Conservation (phyloP, 2,888 invertebrate species). For the Agrochola lychnidis region DNA sequence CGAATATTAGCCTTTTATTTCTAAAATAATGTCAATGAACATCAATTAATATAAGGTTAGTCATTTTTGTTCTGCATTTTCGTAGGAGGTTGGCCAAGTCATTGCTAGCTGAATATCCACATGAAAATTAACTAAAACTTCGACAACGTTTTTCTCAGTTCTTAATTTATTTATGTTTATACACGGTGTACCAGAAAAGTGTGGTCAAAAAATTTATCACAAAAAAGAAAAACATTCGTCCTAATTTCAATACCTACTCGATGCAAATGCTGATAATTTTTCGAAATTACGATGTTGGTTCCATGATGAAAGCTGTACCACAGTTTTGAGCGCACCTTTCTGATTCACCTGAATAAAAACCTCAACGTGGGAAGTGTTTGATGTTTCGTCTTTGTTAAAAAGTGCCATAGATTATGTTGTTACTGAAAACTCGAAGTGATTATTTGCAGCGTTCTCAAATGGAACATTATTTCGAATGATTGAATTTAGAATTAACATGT, state of each 20-base stretch:
- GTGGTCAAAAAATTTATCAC: too few relatives aligned
- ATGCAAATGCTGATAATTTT: too few relatives aligned
- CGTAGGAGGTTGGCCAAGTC: constrained; percentile 40
- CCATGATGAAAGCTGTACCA: too few relatives aligned
- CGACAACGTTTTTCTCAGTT: constrained; percentile 11
- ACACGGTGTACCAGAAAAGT: too few relatives aligned
- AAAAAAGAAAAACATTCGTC: too few relatives aligned
- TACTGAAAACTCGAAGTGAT: constrained; percentile 45
- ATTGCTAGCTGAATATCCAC: constrained; percentile 26
- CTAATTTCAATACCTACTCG: too few relatives aligned
- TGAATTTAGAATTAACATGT: constrained; percentile 56
- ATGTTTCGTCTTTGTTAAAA: constrained; percentile 46
- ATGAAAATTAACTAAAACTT: constrained; percentile 12
- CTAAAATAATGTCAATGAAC: constrained; percentile 57
- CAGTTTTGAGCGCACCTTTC: too few relatives aligned
- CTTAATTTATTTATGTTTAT: constrained; percentile 1
- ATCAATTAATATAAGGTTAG: constrained; percentile 62
- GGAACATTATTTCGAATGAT: constrained; percentile 41
- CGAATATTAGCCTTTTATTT: constrained; percentile 56
- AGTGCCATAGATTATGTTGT: constrained; percentile 69
- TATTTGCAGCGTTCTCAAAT: constrained; percentile 52
- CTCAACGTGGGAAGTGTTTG: constrained; percentile 21
- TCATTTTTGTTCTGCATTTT: constrained; percentile 53
- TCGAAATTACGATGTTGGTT: too few relatives aligned
- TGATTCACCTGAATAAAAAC: not conserved